phyloP scores from a whole-genome alignment of 2,888 invertebrate genomes.

The Aplocera efformata region DNA sequence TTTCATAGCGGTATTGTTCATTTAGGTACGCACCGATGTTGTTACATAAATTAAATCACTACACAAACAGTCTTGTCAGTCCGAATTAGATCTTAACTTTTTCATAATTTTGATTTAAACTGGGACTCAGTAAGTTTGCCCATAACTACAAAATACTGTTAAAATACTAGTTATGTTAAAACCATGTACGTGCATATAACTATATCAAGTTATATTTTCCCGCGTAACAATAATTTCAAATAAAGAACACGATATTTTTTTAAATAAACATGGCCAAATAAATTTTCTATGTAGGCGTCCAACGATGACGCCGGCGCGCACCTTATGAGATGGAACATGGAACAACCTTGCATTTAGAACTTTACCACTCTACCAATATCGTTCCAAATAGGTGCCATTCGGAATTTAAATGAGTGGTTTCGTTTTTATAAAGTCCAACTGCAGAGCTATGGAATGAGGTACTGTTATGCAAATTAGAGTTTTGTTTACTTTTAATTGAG shows the following conservation, averaged over 20 bases:
- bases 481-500: conserved; percentile 60
- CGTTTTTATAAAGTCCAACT: conserved; percentile 41
- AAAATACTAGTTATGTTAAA: too few relatives aligned
- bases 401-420: conserved; percentile 50
- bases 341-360: conserved; percentile 41
- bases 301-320: conserved; percentile 58
- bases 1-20: conserved; percentile 57
- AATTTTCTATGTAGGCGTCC: conserved; percentile 58
- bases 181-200: too few relatives aligned
- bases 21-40: conserved; percentile 16
- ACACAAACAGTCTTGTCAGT: not conserved
- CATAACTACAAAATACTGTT: too few relatives aligned
- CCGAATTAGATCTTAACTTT: too few relatives aligned
- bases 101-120: too few relatives aligned
- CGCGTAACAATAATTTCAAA: conserved; percentile 5
- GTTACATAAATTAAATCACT: conserved; percentile 13
- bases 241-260: conserved; percentile 19
- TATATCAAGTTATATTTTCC: too few relatives aligned
- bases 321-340: conserved; percentile 59
- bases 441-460: conserved; percentile 39
- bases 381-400: conserved; percentile 33
- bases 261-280: conserved; percentile 34
- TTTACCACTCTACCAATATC: conserved; percentile 20
- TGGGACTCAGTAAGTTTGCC: too few relatives aligned
- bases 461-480: conserved; percentile 54